These are phyloP conservation scores for Scophthalmus maximus DNA, from an alignment of 2,113 vertebrate species.

Conservation along the genomic window DNA sequence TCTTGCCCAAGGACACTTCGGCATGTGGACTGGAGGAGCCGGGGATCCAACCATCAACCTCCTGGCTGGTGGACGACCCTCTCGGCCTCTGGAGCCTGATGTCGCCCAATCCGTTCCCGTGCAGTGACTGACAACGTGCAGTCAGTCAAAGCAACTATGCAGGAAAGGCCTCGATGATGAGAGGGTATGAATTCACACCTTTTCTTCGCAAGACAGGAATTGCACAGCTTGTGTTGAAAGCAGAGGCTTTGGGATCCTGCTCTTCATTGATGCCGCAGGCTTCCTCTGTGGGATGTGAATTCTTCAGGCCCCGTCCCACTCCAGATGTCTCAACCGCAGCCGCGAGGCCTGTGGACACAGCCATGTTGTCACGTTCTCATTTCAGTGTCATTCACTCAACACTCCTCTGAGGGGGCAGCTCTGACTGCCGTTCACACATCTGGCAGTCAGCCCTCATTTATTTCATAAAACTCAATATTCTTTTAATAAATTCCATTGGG, in stretches of 20 bases:
- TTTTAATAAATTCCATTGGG: too few species aligned
- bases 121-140: conserved; percentile 39
- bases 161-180: conserved; percentile 1
- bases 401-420: not conserved
- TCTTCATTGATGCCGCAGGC: not conserved
- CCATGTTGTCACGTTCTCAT: conserved; percentile 74
- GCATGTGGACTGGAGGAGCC: too few species aligned
- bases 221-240: conserved; percentile 6
- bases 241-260: not conserved
- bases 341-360: conserved; percentile 11
- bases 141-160: conserved; percentile 26
- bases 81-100: not conserved
- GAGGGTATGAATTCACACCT: conserved; percentile 13
- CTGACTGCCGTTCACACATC: conserved; percentile 25
- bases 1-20: too few species aligned
- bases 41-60: too few species aligned
- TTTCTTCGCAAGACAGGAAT: conserved; percentile 5
- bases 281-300: not conserved
- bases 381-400: conserved; percentile 62
- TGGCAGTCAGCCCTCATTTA: too few species aligned
- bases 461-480: too few species aligned
- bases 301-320: conserved; percentile 9
- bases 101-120: not conserved
- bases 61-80: too few species aligned
- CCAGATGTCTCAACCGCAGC: conserved; percentile 34